Evolutionary conservation across 2,113 vertebrate genomes (phyloP), one percentile per base, ranked within the genome.

Genomic region (Uropsilus gracilis): DNA sequence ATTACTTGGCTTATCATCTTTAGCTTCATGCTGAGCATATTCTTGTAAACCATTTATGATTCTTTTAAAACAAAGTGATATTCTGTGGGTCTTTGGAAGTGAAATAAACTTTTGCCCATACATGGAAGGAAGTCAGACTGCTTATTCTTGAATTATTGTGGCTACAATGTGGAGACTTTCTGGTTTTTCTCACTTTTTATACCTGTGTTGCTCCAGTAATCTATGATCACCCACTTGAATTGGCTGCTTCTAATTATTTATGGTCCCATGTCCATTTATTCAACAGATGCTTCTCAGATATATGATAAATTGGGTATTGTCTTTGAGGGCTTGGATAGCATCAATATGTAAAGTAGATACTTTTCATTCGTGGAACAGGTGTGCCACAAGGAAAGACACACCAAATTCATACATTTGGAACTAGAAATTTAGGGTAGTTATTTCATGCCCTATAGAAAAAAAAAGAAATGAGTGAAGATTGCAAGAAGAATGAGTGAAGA

Each of bases 171-270:
- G n/a, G 42, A 75, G 24, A 34, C 20, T 8, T 42, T 69, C 39
- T 53, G 48, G 24, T 28, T 87, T 87, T 89, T 69, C 64, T 91
- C 9, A 28, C 53, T 3, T 82, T 82, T 89, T 44, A 32, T 73
- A 78, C 2, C 8, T 30, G 0, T 8, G 8, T 28, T 94, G 5
- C 5, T 48, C 76, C 63, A 82, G 26, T 37, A 73, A 28, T 84
- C 46, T 14, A 34, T 16, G 34, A 37, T 18, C 44, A 48, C 10
- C n/a, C n/a, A 14, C 37, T 92, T 76, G 61, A 75, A 57, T 42
- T 57, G 73, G 22, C 20, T 73, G 73, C 61, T 90, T 87, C 42
- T 92, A 28, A 84, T 92, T 85, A 80, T 50, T 78, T 68, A 34
- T 39, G 46, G 18, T 61, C 64, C 83, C 28, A 91, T 76, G 12